phyloP scores from a whole-genome alignment of 2,797 vertebrate genomes.

The Otolemur crassicaudatus region DNA sequence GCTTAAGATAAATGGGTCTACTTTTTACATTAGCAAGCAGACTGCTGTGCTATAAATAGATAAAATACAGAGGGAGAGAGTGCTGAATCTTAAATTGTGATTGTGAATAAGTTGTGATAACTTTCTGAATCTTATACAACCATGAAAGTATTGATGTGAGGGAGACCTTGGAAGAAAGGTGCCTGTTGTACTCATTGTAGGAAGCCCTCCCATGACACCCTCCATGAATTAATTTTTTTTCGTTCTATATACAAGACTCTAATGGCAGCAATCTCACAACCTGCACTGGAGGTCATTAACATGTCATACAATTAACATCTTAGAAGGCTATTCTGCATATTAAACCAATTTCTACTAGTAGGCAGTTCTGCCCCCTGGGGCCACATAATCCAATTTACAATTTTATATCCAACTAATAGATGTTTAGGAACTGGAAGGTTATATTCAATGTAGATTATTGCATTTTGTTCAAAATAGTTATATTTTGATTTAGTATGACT shows the following conservation, averaged over 20 bases:
- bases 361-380: background rate
- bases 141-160: background rate
- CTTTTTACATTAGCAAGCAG: background rate
- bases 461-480: slow-evolving; percentile 16
- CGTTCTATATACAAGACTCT: background rate
- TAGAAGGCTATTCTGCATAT: background rate
- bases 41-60: background rate
- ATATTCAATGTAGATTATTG: slow-evolving; percentile 14
- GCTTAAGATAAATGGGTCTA: background rate
- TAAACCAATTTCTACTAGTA: background rate
- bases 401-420: background rate
- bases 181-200: background rate
- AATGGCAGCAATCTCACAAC: background rate
- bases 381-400: background rate
- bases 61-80: background rate
- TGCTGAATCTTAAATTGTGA: background rate
- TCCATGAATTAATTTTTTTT: background rate
- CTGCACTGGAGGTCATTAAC: background rate
- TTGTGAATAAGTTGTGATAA: background rate
- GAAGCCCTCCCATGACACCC: background rate
- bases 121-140: background rate
- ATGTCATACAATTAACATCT: background rate
- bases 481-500: slow-evolving; percentile 4
- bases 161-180: background rate
- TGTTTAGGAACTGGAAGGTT: background rate